phyloP scores from a whole-genome alignment of 2,797 vertebrate species.

The Trichosurus vulpecula region DNA sequence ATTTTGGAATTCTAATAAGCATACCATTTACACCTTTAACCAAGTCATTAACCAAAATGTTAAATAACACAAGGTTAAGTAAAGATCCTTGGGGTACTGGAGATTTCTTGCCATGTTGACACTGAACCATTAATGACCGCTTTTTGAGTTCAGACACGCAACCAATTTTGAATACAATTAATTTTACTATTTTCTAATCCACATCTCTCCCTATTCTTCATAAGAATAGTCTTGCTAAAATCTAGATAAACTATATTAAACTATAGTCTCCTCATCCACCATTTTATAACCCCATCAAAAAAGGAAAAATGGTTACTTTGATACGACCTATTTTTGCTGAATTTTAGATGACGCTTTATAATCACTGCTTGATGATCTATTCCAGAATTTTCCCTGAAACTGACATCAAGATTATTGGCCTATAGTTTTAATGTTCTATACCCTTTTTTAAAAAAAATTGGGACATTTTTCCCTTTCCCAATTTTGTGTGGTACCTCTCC shows the following conservation, averaged over 20 bases:
- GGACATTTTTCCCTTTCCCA: not conserved
- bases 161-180: not conserved
- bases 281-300: not conserved
- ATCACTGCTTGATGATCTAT: not conserved
- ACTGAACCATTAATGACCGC: not conserved
- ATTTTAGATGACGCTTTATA: not conserved
- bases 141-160: not conserved
- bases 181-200: not conserved
- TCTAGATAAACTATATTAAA: not conserved
- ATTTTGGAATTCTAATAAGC: not conserved
- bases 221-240: not conserved
- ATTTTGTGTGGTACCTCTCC: not conserved
- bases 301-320: not conserved
- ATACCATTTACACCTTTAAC: not conserved
- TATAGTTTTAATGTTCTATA: not conserved
- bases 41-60: not conserved
- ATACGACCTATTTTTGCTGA: not conserved
- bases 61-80: not conserved
- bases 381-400: not conserved
- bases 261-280: not conserved
- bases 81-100: not conserved
- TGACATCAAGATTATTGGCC: not conserved
- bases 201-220: not conserved
- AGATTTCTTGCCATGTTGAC: not conserved
- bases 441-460: not conserved